phyloP scores from a whole-genome alignment of 2,888 invertebrate species.

The Drosophila melanocephala region DNA sequence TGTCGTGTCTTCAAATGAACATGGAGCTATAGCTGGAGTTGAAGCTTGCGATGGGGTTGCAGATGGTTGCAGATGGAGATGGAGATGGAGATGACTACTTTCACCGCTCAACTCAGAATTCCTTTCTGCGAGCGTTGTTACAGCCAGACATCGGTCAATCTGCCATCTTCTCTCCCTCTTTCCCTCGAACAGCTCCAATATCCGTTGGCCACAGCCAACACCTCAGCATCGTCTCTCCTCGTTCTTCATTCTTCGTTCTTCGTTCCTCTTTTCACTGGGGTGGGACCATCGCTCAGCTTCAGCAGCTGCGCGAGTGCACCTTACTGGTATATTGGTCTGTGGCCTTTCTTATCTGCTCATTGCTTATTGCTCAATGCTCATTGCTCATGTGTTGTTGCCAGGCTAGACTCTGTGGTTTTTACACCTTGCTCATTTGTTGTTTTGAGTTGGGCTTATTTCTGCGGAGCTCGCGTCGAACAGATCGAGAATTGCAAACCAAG shows the following conservation, averaged over 20 bases:
- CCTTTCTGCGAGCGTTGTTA: slow-evolving; percentile 52
- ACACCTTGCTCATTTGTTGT: slow-evolving; percentile 34
- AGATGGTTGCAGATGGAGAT: slow-evolving; percentile 48
- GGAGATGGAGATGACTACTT: slow-evolving; percentile 69
- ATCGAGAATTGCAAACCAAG: slow-evolving; percentile 40
- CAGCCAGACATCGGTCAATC: slow-evolving; percentile 73
- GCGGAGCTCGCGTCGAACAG: slow-evolving; percentile 54
- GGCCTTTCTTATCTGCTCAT: slow-evolving; percentile 63
- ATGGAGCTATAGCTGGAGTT: slow-evolving; percentile 30
- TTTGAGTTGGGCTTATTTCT: slow-evolving; percentile 14
- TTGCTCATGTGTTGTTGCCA: slow-evolving; percentile 16
- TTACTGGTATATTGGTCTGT: slow-evolving; percentile 51
- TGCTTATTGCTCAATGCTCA: slow-evolving; percentile 68
- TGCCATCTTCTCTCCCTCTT: slow-evolving; percentile 23
- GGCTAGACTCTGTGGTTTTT: slow-evolving; percentile 57
- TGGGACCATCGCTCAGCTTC: slow-evolving; percentile 64
- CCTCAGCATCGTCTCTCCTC: slow-evolving; percentile 53
- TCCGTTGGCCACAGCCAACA: slow-evolving; percentile 70
- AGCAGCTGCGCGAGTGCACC: slow-evolving; percentile 46
- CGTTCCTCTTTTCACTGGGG: slow-evolving; percentile 36
- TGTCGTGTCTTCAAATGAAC: slow-evolving; percentile 49
- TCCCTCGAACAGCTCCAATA: slow-evolving; percentile 48
- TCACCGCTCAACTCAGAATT: slow-evolving; percentile 71
- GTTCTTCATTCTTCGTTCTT: background rate
- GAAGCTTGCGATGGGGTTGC: slow-evolving; percentile 13